Base-by-base conservation (phyloP, 2,888 invertebrate genomes). In the Andrena fulva region DNA sequence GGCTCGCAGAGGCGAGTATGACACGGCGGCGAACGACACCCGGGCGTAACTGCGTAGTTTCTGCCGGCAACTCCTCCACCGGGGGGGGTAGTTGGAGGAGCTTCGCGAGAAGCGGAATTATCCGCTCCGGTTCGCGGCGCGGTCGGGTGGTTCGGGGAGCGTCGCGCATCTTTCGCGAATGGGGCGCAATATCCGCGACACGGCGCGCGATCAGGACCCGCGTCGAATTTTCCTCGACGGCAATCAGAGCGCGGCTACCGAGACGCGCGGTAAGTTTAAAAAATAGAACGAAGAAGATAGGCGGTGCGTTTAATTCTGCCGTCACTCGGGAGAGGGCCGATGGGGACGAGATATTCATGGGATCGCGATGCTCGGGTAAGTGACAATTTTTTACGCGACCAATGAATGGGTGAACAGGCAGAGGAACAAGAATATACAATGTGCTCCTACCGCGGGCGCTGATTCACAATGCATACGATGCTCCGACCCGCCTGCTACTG, bases 1-100 rank as follows among this genome's bases (percentile, higher is more conserved):
- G 70, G 69, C 67, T 80, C 68, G 85, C 72, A 73, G 79, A 88
- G 82, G 79, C 90, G 84, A 85, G 89, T 89, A 83, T 85, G 89
- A 89, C 89, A 86, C 82, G 80, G 77, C 80, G 20, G 4, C 16
- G 77, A 85, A 83, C 89, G 90, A 90, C 90, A 91, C 89, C 87
- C 89, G 89, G 90, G 86, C 87, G 91, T 91, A 92, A 92, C 92
- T 92, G 92, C 92, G 92, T 92, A 92, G 92, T 92, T 92, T 90
- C 91, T 88, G 89, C 87, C 79, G 63, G 71, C 69, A 67, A 64
- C 85, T 86, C 68, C 74, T 71, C 77, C 56, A 24, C 56, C 27
- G 56, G 79, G 83, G 79, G 83, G 89, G 88, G 88, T 83, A 76
- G 85, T 74, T 80, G 75, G 52, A 29, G 64, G 6, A 48, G 74